phyloP scores from a whole-genome alignment of 2,797 vertebrate species.

The Sebastes taczanowskii region DNA sequence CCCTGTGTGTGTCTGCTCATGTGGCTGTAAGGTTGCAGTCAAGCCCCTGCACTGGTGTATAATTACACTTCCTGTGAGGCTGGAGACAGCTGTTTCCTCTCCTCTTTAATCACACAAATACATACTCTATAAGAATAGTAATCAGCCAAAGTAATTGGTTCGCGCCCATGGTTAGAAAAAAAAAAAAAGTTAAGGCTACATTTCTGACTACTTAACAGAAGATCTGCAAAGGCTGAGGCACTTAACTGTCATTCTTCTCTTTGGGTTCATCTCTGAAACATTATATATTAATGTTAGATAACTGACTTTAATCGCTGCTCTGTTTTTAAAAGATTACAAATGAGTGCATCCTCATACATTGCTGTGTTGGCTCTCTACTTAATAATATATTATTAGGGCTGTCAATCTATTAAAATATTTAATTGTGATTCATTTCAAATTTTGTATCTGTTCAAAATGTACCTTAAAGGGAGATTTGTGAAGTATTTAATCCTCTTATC shows the following conservation, averaged over 20 bases:
- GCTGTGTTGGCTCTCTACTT: not conserved
- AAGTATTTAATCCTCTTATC: too few species aligned
- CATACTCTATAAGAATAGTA: conserved; percentile 42
- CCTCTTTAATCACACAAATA: conserved; percentile 66
- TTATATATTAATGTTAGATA: not conserved
- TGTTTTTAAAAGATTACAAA: not conserved
- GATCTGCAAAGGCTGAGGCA: not conserved
- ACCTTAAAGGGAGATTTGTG: too few species aligned
- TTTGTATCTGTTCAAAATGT: too few species aligned
- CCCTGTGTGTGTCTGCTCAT: not conserved
- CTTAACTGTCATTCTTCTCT: not conserved
- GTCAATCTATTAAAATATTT: too few species aligned
- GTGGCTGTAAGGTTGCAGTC: conserved; percentile 35
- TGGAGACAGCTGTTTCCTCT: conserved; percentile 74
- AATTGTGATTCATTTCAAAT: too few species aligned
- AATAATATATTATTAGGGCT: not conserved
- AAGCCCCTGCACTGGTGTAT: conserved; percentile 45
- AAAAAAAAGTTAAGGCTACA: not conserved
- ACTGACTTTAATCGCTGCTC: not conserved
- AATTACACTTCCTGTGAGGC: conserved; percentile 73
- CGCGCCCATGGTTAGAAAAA: conserved; percentile 14
- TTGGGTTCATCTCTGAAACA: not conserved
- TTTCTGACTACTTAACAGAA: not conserved
- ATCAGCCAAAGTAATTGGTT: conserved; percentile 48
- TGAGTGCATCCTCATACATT: not conserved